A percentile compares a stretch with the other conserved stretches of the same genome.
These are phyloP conservation scores for Ctenopoma multispine DNA, from an alignment of 2,797 vertebrate genomes.

Conservation along the genomic window DNA sequence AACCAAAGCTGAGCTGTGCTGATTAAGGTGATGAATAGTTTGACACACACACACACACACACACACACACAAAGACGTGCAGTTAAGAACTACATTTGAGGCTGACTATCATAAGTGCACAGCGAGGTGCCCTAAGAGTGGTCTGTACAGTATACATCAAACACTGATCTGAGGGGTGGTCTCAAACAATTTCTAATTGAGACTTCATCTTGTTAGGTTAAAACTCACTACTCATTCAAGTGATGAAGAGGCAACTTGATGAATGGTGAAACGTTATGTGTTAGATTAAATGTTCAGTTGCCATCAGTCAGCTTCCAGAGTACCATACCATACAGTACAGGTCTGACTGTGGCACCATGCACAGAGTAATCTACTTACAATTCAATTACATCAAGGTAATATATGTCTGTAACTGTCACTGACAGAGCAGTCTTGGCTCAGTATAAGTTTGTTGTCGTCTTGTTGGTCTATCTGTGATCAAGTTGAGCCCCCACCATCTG, in stretches of 20 bases:
- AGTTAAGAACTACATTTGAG: conserved; percentile 23
- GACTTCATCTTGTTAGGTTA: no score
- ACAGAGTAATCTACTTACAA: not conserved
- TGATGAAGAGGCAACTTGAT: no score
- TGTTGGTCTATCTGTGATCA: conserved; percentile 29
- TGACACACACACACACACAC: not conserved
- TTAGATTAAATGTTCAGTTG: no score
- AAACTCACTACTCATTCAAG: no score
- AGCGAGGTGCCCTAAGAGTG: conserved; percentile 20
- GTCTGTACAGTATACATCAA: conserved; percentile 1
- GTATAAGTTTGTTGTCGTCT: not conserved
- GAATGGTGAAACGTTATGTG: no score
- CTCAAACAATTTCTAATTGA: no score
- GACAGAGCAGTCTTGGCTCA: conserved; percentile 31
- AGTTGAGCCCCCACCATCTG: conserved; percentile 45
- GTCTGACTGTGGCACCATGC: not conserved
- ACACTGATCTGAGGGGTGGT: no score
- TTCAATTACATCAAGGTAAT: not conserved
- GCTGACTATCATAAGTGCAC: conserved; percentile 23
- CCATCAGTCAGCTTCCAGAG: no score
- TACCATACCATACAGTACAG: no score
- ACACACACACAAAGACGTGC: not conserved
- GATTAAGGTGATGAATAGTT: conserved; percentile 41
- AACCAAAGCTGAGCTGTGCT: conserved; percentile 12
- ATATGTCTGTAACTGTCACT: not conserved